Percentiles rank a stretch among this genome's conserved stretches.
These are phyloP conservation scores for Castor canadensis DNA, from an alignment of 2,113 vertebrate genomes.

Conservation along the genomic window DNA sequence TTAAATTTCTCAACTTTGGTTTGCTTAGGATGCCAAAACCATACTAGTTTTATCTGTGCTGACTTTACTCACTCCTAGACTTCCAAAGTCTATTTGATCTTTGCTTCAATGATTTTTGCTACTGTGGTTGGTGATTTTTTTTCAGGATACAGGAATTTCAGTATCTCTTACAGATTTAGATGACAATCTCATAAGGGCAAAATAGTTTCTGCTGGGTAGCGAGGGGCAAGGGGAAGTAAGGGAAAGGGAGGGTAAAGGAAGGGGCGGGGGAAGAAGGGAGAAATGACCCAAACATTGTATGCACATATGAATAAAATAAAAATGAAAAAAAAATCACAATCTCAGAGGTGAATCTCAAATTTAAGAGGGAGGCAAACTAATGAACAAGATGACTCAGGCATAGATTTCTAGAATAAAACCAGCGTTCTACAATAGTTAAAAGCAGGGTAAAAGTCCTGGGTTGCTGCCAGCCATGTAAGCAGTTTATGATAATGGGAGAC, in stretches of 20 bases:
- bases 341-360: neutral
- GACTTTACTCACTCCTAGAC: neutral
- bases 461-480: neutral
- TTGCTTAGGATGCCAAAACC: neutral
- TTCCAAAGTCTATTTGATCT: neutral
- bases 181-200: too few species aligned
- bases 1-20: neutral
- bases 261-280: too few species aligned
- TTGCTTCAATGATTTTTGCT: neutral
- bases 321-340: too few species aligned
- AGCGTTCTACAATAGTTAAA: neutral
- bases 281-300: too few species aligned
- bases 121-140: neutral
- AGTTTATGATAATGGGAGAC: neutral
- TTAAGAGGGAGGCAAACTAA: neutral
- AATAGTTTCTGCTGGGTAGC: too few species aligned
- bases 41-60: neutral
- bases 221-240: too few species aligned
- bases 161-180: rapidly evolving
- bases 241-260: too few species aligned
- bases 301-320: too few species aligned
- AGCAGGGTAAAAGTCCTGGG: neutral
- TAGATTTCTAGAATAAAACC: neutral
- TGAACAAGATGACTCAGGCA: neutral
- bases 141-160: neutral